phyloP scores from a whole-genome alignment of 2,797 vertebrate genomes.

The Acanthis flammea region DNA sequence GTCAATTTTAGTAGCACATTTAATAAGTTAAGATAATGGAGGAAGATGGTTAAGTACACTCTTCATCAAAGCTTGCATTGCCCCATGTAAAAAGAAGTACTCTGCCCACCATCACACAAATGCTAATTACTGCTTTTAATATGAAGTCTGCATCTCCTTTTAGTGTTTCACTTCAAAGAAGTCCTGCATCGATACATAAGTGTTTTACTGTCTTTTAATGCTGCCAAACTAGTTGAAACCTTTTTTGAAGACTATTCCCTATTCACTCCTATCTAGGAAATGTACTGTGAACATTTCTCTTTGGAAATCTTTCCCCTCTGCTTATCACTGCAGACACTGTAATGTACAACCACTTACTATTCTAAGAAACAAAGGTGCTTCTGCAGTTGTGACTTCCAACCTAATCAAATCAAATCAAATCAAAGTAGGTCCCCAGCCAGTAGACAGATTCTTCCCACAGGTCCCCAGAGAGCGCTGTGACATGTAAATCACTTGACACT shows the following conservation, averaged over 20 bases:
- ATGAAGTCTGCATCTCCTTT: background rate
- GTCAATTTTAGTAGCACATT: conserved; percentile 15
- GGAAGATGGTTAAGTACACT: background rate
- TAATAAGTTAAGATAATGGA: conserved; percentile 30
- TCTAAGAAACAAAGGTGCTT: conserved; percentile 19
- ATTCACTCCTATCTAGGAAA: conserved; percentile 22
- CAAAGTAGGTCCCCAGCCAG: background rate
- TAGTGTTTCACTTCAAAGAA: conserved; percentile 31
- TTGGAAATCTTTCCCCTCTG: background rate
- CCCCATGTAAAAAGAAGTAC: background rate
- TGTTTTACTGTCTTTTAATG: background rate
- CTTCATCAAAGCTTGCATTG: conserved; percentile 11
- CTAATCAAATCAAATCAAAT: conserved; percentile 33
- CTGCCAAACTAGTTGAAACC: background rate
- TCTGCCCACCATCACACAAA: background rate
- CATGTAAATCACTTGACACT: conserved; percentile 33
- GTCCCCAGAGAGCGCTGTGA: background rate
- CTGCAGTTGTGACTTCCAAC: conserved; percentile 5
- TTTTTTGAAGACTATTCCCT: conserved; percentile 19
- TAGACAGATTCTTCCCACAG: background rate
- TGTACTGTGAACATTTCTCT: background rate
- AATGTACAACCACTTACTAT: background rate
- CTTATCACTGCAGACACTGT: background rate
- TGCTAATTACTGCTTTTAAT: conserved; percentile 16
- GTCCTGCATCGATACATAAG: background rate